Evolutionary conservation across 2,888 invertebrate species (phyloP), one percentile per base, ranked within the genome.

Genomic region (Byasa hedistus): DNA sequence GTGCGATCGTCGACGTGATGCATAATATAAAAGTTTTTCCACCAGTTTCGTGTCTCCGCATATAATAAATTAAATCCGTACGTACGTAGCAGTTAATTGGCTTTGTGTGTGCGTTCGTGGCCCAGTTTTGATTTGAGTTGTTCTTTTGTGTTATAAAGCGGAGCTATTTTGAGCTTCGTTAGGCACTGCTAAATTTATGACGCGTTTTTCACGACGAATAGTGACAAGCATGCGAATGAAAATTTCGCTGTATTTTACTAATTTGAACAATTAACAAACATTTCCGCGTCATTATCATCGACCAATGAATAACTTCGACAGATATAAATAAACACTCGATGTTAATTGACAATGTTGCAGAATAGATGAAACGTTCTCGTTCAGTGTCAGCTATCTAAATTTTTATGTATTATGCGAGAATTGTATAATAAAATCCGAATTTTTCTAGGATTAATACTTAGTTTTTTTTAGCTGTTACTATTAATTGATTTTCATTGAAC

Each of bases 71-170:
- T 55, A 65, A 60, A 36, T 23, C 48, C 51, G 44, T 32, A 60
- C 56, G 55, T 36, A 55, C 22, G 39, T 39, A 39, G 15, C 32
- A 39, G 55, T 64, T 64, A 64, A 59, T 64, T 59, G 58, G 54
- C 64, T 58, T 64, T 59, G 64, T 64, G 64, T 64, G 64, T 64
- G 39, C 44, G 24, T 64, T 64, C 7, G 58, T 59, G 52, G 57
- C 64, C 27, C 52, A 64, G 58, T 64, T 64, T 52, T 54, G 64
- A 59, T 64, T 59, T 27, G 27, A 59, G 64, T 54, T 64, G 64
- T 59, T 64, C 63, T 64, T 64, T 59, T 64, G 64, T 59, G 39
- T 64, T 64, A 57, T 51, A 64, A 64, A 59, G 17, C 39, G 52
- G 27, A 59, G 21, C 21, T 59, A 64, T 54, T 64, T 64, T 58